Evolutionary conservation across 1,140 invertebrate genomes (phyloP), one percentile per base, ranked within the genome.

Genomic region (Elymnias hypermnestra): DNA sequence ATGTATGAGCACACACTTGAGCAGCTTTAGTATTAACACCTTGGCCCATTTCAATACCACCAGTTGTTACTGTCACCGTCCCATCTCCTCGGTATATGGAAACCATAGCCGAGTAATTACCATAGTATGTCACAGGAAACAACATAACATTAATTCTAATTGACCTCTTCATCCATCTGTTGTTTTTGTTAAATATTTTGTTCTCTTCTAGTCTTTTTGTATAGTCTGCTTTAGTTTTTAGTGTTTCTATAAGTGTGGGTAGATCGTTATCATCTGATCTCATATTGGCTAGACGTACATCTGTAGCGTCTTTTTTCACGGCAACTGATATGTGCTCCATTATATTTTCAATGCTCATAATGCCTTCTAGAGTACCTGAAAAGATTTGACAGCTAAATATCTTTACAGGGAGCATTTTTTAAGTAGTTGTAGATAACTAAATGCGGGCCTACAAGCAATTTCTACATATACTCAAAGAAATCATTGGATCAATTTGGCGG

Each of bases 21-120:
- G 90, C 90, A 0, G 58, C 71, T 54, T 84, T 84, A 0, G 89
- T 90, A 53, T 91, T 94, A 39, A 95, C 89, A 1, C n/a, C n/a
- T n/a, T n/a, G n/a, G n/a, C n/a, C n/a, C n/a, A n/a, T 92, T 87
- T 97, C 94, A 19, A 95, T 89, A 17, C 94, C 94, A 35, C 92
- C 93, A 53, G 94, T 93, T 3, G 89, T 84, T 6, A 96, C 84
- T 0, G 91, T 89, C 0, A 96, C 93, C 0, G 92, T 92, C 5
- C 93, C 94, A 82, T 95, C 94, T 1, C 87, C 78, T 43, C 91
- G 89, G 64, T 92, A 94, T 44, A 96, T 90, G 1, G 91, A 89
- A 36, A 36, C 88, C 23, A 91, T 79, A 0, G 89, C 89, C 35
- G 89, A 88, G 55, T 87, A 93, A 38, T 89, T 88, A 6, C 89